Evolutionary conservation across 2,888 invertebrate genomes (phyloP), one percentile per base, ranked within the genome.

Genomic region (Eudasyphora cyanicolor): DNA sequence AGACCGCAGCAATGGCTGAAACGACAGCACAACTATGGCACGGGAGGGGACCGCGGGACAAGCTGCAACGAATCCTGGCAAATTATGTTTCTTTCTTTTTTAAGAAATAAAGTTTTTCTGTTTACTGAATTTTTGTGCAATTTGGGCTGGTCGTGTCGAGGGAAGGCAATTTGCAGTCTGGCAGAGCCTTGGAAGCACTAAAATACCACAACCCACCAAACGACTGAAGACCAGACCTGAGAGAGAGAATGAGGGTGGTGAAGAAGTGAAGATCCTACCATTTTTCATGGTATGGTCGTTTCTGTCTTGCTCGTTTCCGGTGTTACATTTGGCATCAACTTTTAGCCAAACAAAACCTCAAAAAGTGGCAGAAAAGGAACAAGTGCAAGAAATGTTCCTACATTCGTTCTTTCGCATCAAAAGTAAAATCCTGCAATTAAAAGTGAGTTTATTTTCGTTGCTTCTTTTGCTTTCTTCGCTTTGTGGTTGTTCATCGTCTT

Each of bases 341-440:
- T 67, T 42, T 38, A 10, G 67, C 24, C 67, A 64, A 57, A 32
- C 17, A 10, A 42, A 67, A 67, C 42, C 67, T 5, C 67, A 67
- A 67, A 67, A 24, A 67, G 42, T 21, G 35, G 21, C 35, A 24
- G 2, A 12, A 45, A 24, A 42, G 21, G 24, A 67, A 42, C 24
- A 67, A 67, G 38, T 21, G 35, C 45, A 73, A 49, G 62, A 76
- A 75, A 80, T 80, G 78, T 24, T 80, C n/a, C n/a, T n/a, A n/a
- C n/a, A n/a, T n/a, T n/a, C n/a, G n/a, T n/a, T n/a, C n/a, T n/a
- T n/a, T n/a, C 71, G 10, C 80, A 49, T 60, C 77, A 42, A 8
- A 73, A 78, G 67, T 67, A 71, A 81, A 78, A 79, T 70, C 29
- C 51, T 69, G 75, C 76, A 84, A 82, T 82, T 85, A 78, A 76